Evolutionary conservation across 1,140 invertebrate species (phyloP).

Genomic region (Periplaneta americana): DNA sequence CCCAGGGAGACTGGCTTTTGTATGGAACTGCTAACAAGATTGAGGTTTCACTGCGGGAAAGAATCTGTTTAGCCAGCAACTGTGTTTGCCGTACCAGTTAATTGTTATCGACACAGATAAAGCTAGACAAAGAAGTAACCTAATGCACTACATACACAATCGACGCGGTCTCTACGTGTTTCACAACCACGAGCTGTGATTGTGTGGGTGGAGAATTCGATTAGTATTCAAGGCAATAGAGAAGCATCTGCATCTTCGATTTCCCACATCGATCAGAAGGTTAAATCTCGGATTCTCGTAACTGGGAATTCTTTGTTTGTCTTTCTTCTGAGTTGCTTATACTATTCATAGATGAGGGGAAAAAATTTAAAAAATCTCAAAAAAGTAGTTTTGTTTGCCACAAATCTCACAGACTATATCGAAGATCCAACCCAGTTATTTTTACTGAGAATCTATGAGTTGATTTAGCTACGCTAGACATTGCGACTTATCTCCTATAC

Average conservation of each 20-base stretch:
- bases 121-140: not conserved
- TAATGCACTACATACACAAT: not conserved
- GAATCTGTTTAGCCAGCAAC: not conserved
- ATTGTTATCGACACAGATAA: not conserved
- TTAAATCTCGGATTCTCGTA: no score
- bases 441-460: no score
- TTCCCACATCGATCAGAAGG: no score
- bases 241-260: not conserved
- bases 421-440: no score
- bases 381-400: no score
- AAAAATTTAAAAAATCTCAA: no score
- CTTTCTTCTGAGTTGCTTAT: no score
- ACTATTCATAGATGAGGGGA: no score
- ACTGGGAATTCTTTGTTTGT: no score
- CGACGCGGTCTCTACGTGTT: not conserved
- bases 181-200: not conserved
- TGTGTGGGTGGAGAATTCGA: not conserved
- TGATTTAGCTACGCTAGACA: no score
- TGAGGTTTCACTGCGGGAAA: not conserved
- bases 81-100: not conserved
- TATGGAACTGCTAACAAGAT: not conserved
- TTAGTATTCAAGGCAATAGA: not conserved
- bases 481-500: no score
- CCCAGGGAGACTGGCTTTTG: not conserved
- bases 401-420: no score